These are phyloP conservation scores for Sisyra terminalis DNA, from an alignment of 2,888 invertebrate species.

Conservation along the genomic window DNA sequence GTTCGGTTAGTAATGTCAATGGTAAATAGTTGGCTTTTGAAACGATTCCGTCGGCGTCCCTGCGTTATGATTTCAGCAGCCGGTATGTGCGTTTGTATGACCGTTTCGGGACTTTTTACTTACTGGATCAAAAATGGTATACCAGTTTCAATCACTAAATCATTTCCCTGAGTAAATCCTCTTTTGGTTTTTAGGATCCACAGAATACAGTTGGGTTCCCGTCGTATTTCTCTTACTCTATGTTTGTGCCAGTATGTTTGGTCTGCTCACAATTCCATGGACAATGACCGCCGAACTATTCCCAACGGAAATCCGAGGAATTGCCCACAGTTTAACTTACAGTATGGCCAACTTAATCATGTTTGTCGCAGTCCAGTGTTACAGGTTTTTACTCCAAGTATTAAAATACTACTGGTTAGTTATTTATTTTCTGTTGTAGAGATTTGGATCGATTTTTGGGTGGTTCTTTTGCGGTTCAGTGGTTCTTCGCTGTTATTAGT, in stretches of 20 bases:
- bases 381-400: constrained; percentile 20
- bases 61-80: constrained; percentile 33
- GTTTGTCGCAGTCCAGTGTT: constrained; percentile 38
- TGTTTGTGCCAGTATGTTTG: constrained; percentile 40
- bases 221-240: constrained; percentile 33
- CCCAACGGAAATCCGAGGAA: constrained; percentile 39
- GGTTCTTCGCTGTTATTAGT: constrained; percentile 30
- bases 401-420: neutral
- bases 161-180: neutral
- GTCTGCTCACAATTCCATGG: constrained; percentile 42
- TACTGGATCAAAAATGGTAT: constrained; percentile 28
- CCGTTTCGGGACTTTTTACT: constrained; percentile 36
- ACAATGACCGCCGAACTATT: constrained; percentile 48
- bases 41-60: constrained; percentile 32
- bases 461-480: constrained; percentile 34
- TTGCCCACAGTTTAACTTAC: constrained; percentile 39
- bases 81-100: constrained; percentile 38
- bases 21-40: constrained; percentile 35
- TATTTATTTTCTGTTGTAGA: constrained; percentile 12
- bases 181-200: constrained; percentile 16
- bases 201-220: constrained; percentile 28
- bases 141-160: neutral
- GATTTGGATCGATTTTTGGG: constrained; percentile 21
- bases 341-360: constrained; percentile 37
- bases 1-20: constrained; percentile 38